Conservation (phyloP, 2,888 invertebrate species). For the Tetragnatha montana region DNA sequence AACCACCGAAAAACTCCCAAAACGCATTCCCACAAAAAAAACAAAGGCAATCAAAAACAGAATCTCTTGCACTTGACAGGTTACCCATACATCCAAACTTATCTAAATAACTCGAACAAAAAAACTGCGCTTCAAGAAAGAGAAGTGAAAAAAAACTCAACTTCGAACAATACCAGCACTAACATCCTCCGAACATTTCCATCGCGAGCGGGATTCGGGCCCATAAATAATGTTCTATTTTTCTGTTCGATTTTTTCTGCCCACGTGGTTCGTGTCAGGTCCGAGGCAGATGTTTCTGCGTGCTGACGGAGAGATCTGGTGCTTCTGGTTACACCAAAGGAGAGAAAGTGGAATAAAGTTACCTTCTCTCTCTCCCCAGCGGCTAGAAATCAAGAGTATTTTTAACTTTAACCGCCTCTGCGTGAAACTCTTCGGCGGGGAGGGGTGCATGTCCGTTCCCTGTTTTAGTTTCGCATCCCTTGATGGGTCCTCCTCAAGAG, state of each 20-base stretch:
- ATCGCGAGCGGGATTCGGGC: conserved; percentile 15
- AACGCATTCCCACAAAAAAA: neutral
- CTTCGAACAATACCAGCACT: neutral
- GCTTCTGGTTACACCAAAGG: conserved; percentile 54
- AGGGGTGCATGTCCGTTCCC: neutral
- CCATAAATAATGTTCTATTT: conserved; percentile 44
- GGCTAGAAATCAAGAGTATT: conserved; percentile 44
- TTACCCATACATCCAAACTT: neutral
- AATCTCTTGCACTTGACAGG: neutral
- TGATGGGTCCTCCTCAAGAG: too few species aligned
- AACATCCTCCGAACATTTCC: neutral
- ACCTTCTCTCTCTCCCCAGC: neutral
- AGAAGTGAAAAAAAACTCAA: neutral
- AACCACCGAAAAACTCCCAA: too few species aligned
- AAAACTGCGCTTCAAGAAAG: neutral
- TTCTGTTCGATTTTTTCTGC: neutral
- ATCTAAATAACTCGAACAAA: neutral
- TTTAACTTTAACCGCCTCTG: conserved; percentile 40
- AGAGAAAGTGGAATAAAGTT: conserved; percentile 53
- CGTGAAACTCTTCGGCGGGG: conserved; percentile 6
- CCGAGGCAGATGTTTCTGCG: conserved; percentile 49
- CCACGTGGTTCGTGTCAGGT: conserved; percentile 28
- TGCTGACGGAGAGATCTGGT: conserved; percentile 48
- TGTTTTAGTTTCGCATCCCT: too few species aligned
- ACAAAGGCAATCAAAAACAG: neutral